Conservation (phyloP, 2,113 vertebrate species). For the Dromiciops gliroides region DNA sequence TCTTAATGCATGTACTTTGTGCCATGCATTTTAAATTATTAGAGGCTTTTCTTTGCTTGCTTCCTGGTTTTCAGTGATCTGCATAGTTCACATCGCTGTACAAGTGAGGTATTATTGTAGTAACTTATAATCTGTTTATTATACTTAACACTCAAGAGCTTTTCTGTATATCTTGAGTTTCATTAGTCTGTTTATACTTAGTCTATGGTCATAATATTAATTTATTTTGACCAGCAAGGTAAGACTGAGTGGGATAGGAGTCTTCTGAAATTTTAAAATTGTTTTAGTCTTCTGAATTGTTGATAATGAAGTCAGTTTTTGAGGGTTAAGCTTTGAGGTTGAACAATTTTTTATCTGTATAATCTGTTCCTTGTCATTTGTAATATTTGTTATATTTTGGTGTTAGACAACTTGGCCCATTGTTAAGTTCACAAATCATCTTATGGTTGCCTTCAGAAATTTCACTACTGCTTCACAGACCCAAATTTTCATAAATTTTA, state of each 20-base stretch:
- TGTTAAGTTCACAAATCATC: slow-evolving; percentile 44
- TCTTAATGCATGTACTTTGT: slow-evolving; percentile 68
- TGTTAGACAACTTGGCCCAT: slow-evolving; percentile 28
- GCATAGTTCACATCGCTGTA: slow-evolving; percentile 49
- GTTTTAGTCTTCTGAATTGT: too few relatives aligned
- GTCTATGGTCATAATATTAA: slow-evolving; percentile 22
- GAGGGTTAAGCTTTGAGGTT: slow-evolving; percentile 35
- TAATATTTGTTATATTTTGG: background rate
- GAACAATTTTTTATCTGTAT: background rate
- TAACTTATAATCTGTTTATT: slow-evolving; percentile 50
- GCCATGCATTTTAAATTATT: slow-evolving; percentile 48
- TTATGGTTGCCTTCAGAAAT: slow-evolving; percentile 39
- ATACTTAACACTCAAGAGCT: slow-evolving; percentile 13
- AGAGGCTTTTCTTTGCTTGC: slow-evolving; percentile 36
- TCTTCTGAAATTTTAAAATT: slow-evolving; percentile 52
- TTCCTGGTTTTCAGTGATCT: slow-evolving; percentile 63
- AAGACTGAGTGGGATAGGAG: slow-evolving; percentile 42
- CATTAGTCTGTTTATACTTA: slow-evolving; percentile 58
- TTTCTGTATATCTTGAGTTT: slow-evolving; percentile 68
- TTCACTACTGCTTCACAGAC: background rate
- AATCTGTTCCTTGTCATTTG: background rate
- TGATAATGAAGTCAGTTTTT: slow-evolving; percentile 57
- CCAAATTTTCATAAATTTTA: slow-evolving; percentile 42
- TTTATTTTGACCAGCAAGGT: background rate
- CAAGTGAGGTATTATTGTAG: slow-evolving; percentile 54